Evolutionary conservation across 1,140 invertebrate species (phyloP).

Genomic region (Eufriesea mexicana): DNA sequence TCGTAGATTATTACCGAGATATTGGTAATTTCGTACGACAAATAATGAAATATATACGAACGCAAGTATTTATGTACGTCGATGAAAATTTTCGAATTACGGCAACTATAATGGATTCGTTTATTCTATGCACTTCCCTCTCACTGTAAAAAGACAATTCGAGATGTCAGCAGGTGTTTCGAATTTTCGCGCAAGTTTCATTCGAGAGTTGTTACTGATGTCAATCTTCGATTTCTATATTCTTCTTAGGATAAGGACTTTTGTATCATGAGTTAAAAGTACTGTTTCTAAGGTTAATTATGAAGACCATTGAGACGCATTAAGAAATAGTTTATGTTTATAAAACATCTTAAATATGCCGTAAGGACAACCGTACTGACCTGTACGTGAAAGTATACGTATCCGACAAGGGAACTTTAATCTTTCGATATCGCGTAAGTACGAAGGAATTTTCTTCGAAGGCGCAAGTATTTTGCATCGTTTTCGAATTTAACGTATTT

Average conservation of each 20-base stretch:
- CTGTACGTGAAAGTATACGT: conserved; percentile 70
- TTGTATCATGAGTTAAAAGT: conserved; percentile 40
- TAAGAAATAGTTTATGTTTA: conserved; percentile 43
- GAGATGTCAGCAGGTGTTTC: neutral
- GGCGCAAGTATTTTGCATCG: conserved; percentile 23
- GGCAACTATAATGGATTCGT: conserved; percentile 24
- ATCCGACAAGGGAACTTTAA: conserved; percentile 62
- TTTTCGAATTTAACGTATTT: conserved; percentile 38
- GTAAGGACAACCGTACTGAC: conserved; percentile 55
- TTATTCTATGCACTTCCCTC: conserved; percentile 11
- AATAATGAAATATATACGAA: conserved; percentile 45
- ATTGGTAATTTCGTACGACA: conserved; percentile 50
- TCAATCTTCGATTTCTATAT: conserved; percentile 40
- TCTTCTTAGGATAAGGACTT: conserved; percentile 44
- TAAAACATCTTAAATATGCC: conserved; percentile 45
- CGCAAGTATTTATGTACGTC: conserved; percentile 46
- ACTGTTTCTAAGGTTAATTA: conserved; percentile 40
- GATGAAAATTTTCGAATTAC: conserved; percentile 35
- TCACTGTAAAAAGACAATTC: conserved; percentile 6
- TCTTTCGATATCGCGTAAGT: conserved; percentile 49
- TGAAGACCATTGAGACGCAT: conserved; percentile 15
- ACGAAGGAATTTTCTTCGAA: conserved; percentile 65
- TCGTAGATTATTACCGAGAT: conserved; percentile 43
- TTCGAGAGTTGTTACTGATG: conserved; percentile 24
- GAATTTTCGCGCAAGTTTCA: conserved; percentile 12